These are phyloP conservation scores for Neodontobutis hainanensis DNA, from an alignment of 2,113 vertebrate genomes.

Conservation along the genomic window DNA sequence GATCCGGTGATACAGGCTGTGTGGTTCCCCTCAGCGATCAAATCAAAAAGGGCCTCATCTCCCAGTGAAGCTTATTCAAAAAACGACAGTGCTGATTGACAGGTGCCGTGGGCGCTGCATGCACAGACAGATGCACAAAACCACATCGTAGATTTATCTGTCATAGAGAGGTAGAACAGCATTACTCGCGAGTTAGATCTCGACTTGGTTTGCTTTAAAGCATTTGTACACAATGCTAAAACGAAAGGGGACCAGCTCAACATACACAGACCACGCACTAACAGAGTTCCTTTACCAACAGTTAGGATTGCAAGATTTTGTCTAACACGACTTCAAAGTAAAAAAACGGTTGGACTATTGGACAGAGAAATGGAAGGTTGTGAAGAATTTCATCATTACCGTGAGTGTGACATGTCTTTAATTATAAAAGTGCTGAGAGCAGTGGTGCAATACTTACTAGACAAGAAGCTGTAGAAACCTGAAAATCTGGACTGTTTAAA, in stretches of 20 bases:
- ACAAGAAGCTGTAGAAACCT: background rate
- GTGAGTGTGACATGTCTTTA: no score
- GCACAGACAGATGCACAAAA: conserved; percentile 55
- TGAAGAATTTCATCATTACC: no score
- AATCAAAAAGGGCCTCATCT: conserved; percentile 71
- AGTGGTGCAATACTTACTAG: no score
- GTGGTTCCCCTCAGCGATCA: conserved; percentile 64
- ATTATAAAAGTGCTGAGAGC: no score
- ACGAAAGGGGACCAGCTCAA: conserved; percentile 23
- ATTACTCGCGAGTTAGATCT: conserved; percentile 43
- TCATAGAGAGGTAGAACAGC: conserved; percentile 44
- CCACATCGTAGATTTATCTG: conserved; percentile 51
- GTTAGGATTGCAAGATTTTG: background rate
- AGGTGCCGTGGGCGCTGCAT: conserved; percentile 57
- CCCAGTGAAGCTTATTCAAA: conserved; percentile 64
- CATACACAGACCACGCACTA: background rate
- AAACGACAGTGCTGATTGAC: conserved; percentile 63
- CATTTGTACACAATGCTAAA: conserved; percentile 32
- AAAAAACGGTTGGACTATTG: no score
- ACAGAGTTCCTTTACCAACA: background rate
- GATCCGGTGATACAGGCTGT: conserved; percentile 51
- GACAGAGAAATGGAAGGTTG: no score
- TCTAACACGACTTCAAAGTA: no score
- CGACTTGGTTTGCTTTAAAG: conserved; percentile 46
- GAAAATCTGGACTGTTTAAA: background rate